Percentiles rank a stretch among this genome's conserved stretches.
Conservation (phyloP, 2,888 invertebrate species). For the Tetheella fluctuosa region DNA sequence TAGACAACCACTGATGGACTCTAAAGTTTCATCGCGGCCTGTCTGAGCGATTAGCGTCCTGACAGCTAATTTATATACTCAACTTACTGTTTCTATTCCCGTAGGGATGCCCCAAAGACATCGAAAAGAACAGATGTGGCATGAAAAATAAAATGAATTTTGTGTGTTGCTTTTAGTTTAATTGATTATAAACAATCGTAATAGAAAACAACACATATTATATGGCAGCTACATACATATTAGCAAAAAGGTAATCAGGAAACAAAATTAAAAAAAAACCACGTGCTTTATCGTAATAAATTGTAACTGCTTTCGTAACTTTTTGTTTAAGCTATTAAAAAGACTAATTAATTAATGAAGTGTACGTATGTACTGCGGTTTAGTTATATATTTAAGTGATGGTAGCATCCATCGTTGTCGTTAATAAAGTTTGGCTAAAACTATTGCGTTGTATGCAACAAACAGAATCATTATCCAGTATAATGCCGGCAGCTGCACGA, state of each 20-base stretch:
- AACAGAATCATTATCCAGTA: constrained; percentile 62
- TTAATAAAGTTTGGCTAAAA: constrained; percentile 42
- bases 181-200: too few relatives aligned
- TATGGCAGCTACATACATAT: too few relatives aligned
- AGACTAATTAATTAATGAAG: too few relatives aligned
- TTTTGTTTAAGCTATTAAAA: too few relatives aligned
- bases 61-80: constrained; percentile 84
- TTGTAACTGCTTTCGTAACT: too few relatives aligned
- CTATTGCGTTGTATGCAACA: constrained; percentile 51
- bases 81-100: constrained; percentile 81
- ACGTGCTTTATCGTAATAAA: too few relatives aligned
- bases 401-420: background rate
- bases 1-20: constrained; percentile 78
- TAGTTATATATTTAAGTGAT: background rate
- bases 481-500: constrained; percentile 72
- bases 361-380: background rate
- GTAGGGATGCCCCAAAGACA: constrained; percentile 58
- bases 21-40: constrained; percentile 82
- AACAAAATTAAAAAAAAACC: too few relatives aligned
- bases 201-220: too few relatives aligned
- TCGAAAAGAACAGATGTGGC: constrained; percentile 52
- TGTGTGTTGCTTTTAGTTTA: too few relatives aligned
- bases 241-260: too few relatives aligned
- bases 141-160: constrained; percentile 24
- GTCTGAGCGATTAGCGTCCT: constrained; percentile 81